Evolutionary conservation across 2,113 vertebrate genomes (phyloP), one percentile per base, ranked within the genome.

Genomic region (Passer domesticus): DNA sequence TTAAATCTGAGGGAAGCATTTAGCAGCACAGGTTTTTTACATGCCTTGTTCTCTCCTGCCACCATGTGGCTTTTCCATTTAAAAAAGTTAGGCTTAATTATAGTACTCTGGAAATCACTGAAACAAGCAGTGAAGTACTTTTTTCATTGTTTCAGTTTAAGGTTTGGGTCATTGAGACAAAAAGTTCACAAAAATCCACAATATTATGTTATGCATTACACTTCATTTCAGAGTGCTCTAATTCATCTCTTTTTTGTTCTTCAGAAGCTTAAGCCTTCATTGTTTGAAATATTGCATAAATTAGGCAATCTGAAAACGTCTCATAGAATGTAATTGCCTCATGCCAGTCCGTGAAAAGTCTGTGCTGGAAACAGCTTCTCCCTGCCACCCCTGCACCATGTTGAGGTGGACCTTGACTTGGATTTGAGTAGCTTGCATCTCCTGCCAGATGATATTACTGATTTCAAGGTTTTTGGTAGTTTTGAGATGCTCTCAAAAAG

Each of bases 31-130:
- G 4, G 20, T 11, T 33, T 52, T 52, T 39, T 22, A 27, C 41
- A 14, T 56, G 28, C 11, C 28, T 85, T 88, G 83, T 56, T 85
- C 93, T 95, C 85, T 96, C 21, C 96, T 97, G 95, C 95, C 96
- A 91, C 92, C 95, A 4, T 64, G 95, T 94, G 95, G 93, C 75
- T 88, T 60, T 88, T 62, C 37, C 11, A 9, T 56, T 91, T 85
- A 16, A 50, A 73, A 31, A 58, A 31, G 25, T 49, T 87, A 7
- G 18, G 28, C 16, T 31, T 47, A 8, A 21, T 55, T 81, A 35
- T 17, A 28, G 10, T 47, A 11, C 19, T 33, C 11, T 20, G 11
- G 9, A 75, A 80, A 23, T 76, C 41, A 16, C 25, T 46, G 43
- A 43, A 74, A 55, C 9, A 35, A 22, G 46, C 28, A 23, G 5